Evolutionary conservation across 2,888 invertebrate species (phyloP), one percentile per base, ranked within the genome.

Genomic region (Spilarctia lutea): DNA sequence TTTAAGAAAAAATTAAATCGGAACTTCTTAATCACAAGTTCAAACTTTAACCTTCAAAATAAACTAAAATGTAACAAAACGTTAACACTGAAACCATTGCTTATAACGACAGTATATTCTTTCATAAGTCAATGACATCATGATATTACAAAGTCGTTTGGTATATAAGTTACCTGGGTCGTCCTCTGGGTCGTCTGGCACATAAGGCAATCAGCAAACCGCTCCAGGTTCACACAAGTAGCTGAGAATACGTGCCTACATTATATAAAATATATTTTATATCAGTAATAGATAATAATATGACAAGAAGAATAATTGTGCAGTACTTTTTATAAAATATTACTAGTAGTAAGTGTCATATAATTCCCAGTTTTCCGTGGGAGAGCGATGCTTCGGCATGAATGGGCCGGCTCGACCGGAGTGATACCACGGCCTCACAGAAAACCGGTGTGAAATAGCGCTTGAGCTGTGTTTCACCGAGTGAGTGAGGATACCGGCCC

Each of bases 131-230:
- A 39, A 73, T 65, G 33, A 30, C 35, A 68, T 45, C 48, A 73
- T 65, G 45, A 69, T 68, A 27, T 73, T 20, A 30, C 42, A 27
- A 16, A 63, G 27, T 30, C 56, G 42, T 42, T 16, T 42, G 11
- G 16, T 42, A 13, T 42, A 16, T 42, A 42, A 42, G 42, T 42
- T 42, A 8, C 42, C 42, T 42, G 42, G 1, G 16, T 42, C 16
- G 16, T 48, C n/a, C 16, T 72, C 76, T 76, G 75, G 73, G 71
- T 71, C 73, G 68, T 75, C 10, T 20, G 45, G 42, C 8, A 60
- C 20, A 13, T 56, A 73, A 45, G 73, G 71, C 68, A 35, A 65
- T 30, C 45, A 73, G 68, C 20, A 52, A 52, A 7, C 52, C 10
- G 2, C 52, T 24, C 24, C 20, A 7, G 20, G 20, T 48, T 48